Conservation (phyloP, 2,888 invertebrate species). For the Ormyrus nitidulus region DNA sequence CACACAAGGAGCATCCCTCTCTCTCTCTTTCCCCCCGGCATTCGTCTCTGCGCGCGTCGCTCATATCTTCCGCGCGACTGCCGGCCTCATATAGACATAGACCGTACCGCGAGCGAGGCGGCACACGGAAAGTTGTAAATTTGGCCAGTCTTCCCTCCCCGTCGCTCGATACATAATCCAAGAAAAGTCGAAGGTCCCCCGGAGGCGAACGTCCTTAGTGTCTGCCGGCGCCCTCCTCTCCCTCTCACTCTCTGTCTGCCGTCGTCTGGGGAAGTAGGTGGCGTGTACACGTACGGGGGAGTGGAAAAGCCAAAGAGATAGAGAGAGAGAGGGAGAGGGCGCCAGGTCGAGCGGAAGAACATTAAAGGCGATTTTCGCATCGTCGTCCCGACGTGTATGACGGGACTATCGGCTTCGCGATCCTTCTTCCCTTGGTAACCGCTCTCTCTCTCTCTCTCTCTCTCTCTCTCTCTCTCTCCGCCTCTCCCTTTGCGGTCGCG, state of each 20-base stretch:
- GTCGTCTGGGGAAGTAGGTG: neutral
- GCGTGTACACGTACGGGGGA: neutral
- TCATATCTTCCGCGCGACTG: slow-evolving; percentile 45
- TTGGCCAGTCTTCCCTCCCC: slow-evolving; percentile 23
- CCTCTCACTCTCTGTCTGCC: neutral
- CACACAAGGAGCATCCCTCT: neutral
- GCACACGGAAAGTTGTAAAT: slow-evolving; percentile 51
- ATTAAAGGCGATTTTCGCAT: slow-evolving; percentile 61
- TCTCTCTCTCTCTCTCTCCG: neutral
- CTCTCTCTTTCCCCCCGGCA: too few species aligned
- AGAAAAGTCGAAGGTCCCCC: slow-evolving; percentile 55
- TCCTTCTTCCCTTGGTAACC: neutral
- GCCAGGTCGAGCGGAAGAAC: slow-evolving; percentile 56
- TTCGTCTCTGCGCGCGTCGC: slow-evolving; percentile 10
- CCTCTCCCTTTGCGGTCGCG: neutral
- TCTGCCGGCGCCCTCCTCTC: neutral
- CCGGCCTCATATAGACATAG: slow-evolving; percentile 4
- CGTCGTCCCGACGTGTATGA: slow-evolving; percentile 42
- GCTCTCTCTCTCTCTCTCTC: neutral
- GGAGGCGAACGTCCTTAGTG: slow-evolving; percentile 35
- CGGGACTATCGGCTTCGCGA: slow-evolving; percentile 34
- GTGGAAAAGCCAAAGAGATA: slow-evolving; percentile 38
- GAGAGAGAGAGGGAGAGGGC: slow-evolving; percentile 2
- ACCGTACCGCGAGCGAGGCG: neutral
- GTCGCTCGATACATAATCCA: slow-evolving; percentile 48